phyloP scores from a whole-genome alignment of 1,140 invertebrate species.

The Chironomus tepperi region DNA sequence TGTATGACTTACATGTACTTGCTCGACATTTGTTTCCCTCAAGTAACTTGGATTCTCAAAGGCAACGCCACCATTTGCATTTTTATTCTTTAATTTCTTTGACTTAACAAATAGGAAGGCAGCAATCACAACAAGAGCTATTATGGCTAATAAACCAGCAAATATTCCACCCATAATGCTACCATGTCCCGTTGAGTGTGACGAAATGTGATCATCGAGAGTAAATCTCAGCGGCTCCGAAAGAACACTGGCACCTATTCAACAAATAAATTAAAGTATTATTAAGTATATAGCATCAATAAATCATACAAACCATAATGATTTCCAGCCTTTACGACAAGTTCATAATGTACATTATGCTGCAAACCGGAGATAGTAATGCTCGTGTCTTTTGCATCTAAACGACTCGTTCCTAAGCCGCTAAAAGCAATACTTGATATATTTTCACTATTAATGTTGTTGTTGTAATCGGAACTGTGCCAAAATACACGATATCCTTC shows the following conservation, averaged over 20 bases:
- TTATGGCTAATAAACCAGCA: conserved; percentile 53
- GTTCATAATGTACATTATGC: conserved; percentile 64
- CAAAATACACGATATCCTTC: conserved; percentile 67
- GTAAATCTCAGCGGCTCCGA: conserved; percentile 63
- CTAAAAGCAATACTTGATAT: conserved; percentile 25
- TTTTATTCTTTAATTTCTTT: conserved; percentile 48
- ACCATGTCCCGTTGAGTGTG: conserved; percentile 45
- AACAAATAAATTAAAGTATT: neutral
- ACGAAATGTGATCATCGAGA: conserved; percentile 55
- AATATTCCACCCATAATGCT: conserved; percentile 56
- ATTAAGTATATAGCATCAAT: neutral
- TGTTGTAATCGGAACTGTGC: conserved; percentile 42
- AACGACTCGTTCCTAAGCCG: conserved; percentile 46
- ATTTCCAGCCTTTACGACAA: conserved; percentile 73
- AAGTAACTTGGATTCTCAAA: conserved; percentile 81
- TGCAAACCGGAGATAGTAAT: conserved; percentile 58
- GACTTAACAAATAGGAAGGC: conserved; percentile 57
- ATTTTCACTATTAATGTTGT: conserved; percentile 30
- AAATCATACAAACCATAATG: conserved; percentile 43
- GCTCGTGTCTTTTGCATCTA: conserved; percentile 61
- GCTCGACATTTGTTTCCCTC: conserved; percentile 62
- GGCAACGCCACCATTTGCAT: conserved; percentile 54
- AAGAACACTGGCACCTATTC: conserved; percentile 58
- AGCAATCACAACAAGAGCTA: conserved; percentile 45
- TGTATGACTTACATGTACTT: conserved; percentile 51